Percentiles rank a stretch among this genome's conserved stretches.
phyloP scores from a whole-genome alignment of 2,113 vertebrate genomes.

The Channa argus region DNA sequence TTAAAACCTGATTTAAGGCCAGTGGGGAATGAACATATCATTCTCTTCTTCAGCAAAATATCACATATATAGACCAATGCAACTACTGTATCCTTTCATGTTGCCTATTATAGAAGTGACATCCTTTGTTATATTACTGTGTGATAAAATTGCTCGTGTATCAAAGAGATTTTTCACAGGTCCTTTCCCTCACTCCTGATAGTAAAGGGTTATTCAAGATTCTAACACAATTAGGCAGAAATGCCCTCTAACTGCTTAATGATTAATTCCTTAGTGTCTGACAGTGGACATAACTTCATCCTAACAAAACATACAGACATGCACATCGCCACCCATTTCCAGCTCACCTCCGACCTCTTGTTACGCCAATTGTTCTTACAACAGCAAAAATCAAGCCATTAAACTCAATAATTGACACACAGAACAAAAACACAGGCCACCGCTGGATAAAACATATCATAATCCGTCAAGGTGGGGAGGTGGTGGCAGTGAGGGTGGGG shows the following conservation, averaged over 20 bases:
- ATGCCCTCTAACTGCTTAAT: slow-evolving; percentile 58
- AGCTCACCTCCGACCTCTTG: slow-evolving; percentile 46
- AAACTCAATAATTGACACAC: slow-evolving; percentile 51
- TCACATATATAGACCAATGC: no score
- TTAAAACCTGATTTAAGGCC: no score
- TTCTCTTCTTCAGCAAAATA: no score
- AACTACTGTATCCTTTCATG: no score
- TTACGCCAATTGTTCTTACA: slow-evolving; percentile 32
- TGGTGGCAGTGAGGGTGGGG: slow-evolving; percentile 15
- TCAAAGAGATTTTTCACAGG: slow-evolving; percentile 18
- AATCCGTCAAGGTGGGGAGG: slow-evolving; percentile 68
- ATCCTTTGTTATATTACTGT: neutral
- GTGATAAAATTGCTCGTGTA: slow-evolving; percentile 5
- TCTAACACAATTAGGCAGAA: slow-evolving; percentile 80
- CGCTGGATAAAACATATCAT: slow-evolving; percentile 74
- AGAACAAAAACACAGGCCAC: slow-evolving; percentile 62
- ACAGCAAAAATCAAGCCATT: slow-evolving; percentile 39
- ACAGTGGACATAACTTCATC: slow-evolving; percentile 37
- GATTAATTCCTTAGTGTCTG: slow-evolving; percentile 56
- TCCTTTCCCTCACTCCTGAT: slow-evolving; percentile 60
- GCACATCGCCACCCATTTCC: slow-evolving; percentile 37
- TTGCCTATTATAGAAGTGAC: no score
- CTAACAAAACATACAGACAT: slow-evolving; percentile 44
- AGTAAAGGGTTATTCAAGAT: slow-evolving; percentile 41
- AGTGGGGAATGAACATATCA: no score